A percentile compares a stretch with the other conserved stretches of the same genome.
phyloP scores from a whole-genome alignment of 1,140 invertebrate genomes.

The Temnothorax nylanderi region DNA sequence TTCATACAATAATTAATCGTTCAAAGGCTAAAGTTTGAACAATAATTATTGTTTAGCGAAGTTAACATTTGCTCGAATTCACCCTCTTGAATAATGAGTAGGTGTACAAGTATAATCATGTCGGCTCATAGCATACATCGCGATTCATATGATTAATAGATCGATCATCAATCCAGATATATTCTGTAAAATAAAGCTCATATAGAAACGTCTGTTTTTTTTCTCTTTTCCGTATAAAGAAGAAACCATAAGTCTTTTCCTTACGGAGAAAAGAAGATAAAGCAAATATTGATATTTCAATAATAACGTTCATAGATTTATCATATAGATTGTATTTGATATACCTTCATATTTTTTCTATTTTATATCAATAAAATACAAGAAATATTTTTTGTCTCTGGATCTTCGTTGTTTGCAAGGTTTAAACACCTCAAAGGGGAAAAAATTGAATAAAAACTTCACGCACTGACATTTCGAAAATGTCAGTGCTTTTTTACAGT shows the following conservation, averaged over 20 bases:
- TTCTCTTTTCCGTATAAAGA: background rate
- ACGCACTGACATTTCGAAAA: background rate
- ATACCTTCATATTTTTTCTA: background rate
- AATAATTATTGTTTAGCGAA: conserved; percentile 19
- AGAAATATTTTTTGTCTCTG: background rate
- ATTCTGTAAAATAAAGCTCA: background rate
- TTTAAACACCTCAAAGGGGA: no score
- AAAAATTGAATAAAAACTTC: background rate
- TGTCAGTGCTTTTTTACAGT: background rate
- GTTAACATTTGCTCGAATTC: conserved; percentile 21
- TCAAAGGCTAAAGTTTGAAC: background rate
- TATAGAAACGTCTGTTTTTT: background rate
- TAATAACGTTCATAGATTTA: background rate
- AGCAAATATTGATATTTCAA: background rate
- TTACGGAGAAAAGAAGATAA: background rate
- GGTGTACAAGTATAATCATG: background rate
- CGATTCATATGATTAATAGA: background rate
- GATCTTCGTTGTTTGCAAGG: background rate
- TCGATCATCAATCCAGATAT: background rate
- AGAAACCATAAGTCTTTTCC: background rate
- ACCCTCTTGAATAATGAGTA: conserved; percentile 8
- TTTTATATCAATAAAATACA: background rate
- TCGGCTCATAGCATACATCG: background rate
- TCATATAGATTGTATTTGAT: background rate
- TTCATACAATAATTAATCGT: conserved; percentile 28